phyloP scores from a whole-genome alignment of 1,140 invertebrate species.

The Adoxophyes honmai region DNA sequence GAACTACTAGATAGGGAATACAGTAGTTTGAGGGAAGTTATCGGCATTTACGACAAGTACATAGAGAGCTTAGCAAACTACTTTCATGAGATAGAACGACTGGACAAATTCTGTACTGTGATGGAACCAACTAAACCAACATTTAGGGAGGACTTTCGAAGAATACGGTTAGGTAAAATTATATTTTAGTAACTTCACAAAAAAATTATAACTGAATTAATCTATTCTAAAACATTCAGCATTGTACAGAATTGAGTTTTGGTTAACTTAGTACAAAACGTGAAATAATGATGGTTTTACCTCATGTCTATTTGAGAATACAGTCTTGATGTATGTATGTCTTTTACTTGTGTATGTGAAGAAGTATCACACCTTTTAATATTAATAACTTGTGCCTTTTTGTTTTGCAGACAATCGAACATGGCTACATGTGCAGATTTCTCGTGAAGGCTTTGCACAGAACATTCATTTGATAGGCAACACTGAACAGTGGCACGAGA shows the following conservation, averaged over 20 bases:
- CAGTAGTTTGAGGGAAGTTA: slow-evolving; percentile 38
- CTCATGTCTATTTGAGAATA: too few relatives aligned
- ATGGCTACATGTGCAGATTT: slow-evolving; percentile 59
- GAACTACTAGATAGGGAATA: slow-evolving; percentile 42
- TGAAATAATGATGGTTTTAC: too few relatives aligned
- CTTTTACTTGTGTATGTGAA: too few relatives aligned
- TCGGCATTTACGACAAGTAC: slow-evolving; percentile 34
- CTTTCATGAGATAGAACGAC: slow-evolving; percentile 47
- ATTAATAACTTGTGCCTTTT: slow-evolving; percentile 15
- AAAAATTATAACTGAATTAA: too few relatives aligned
- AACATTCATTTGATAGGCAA: slow-evolving; percentile 53
- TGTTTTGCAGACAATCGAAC: slow-evolving; percentile 40
- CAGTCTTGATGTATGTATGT: too few relatives aligned
- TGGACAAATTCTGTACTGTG: slow-evolving; percentile 47
- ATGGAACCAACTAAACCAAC: slow-evolving; percentile 48
- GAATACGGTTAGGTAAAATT: slow-evolving; percentile 46
- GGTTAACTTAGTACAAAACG: too few relatives aligned
- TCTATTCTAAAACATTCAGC: too few relatives aligned
- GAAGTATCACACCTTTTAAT: too few relatives aligned
- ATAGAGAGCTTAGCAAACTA: slow-evolving; percentile 39
- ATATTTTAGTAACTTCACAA: too few relatives aligned
- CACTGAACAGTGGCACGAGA: slow-evolving; percentile 41
- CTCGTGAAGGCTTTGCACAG: slow-evolving; percentile 41
- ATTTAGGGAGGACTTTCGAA: slow-evolving; percentile 55
- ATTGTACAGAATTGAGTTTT: too few relatives aligned